Evolutionary conservation across 2,888 invertebrate species (phyloP).

Genomic region (Zaprionus obscuricornis): DNA sequence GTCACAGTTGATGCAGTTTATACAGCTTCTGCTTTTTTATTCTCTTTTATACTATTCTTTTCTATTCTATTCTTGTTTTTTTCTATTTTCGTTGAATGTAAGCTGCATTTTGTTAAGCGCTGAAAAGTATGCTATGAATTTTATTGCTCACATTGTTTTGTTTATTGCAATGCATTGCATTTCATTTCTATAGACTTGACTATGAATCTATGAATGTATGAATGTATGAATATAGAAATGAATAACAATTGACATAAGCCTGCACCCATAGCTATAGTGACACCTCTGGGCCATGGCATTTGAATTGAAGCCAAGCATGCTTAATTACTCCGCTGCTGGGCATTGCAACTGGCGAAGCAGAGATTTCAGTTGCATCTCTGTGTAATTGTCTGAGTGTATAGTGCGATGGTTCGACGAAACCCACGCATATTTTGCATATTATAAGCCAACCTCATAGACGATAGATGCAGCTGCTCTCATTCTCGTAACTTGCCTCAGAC

Average conservation of each 20-base stretch:
- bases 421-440: slow-evolving; percentile 60
- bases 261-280: background rate
- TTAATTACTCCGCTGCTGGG: slow-evolving; percentile 38
- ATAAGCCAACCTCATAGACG: slow-evolving; percentile 41
- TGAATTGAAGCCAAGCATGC: slow-evolving; percentile 3
- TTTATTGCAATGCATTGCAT: no score
- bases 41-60: no score
- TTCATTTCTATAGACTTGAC: no score
- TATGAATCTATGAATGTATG: no score
- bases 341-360: background rate
- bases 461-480: background rate
- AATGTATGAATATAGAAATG: slow-evolving; percentile 8
- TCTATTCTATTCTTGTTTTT: no score
- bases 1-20: slow-evolving; percentile 3
- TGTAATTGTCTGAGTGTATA: slow-evolving; percentile 10
- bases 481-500: background rate
- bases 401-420: slow-evolving; percentile 5
- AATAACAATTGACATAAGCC: slow-evolving; percentile 6
- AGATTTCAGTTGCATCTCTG: slow-evolving; percentile 12
- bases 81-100: background rate
- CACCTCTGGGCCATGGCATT: slow-evolving; percentile 9
- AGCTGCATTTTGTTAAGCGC: slow-evolving; percentile 11
- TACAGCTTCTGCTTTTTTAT: slow-evolving; percentile 13
- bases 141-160: slow-evolving; percentile 17
- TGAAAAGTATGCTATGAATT: slow-evolving; percentile 16